Evolutionary conservation across 2,797 vertebrate species (phyloP).

Genomic region (Sebastes nivosus): DNA sequence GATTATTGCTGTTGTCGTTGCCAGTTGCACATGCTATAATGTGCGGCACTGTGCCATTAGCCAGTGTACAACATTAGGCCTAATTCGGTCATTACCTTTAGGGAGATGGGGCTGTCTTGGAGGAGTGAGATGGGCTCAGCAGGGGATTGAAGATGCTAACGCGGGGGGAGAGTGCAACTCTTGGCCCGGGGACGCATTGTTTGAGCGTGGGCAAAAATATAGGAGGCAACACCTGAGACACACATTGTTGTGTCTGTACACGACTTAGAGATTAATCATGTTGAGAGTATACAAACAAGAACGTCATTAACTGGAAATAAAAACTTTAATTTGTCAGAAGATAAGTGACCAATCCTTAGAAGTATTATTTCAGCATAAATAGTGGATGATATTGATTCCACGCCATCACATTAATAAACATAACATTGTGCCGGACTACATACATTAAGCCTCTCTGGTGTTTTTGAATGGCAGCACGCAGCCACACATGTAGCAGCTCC

Average conservation of each 20-base stretch:
- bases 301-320: neutral
- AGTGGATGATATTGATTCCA: conserved; percentile 32
- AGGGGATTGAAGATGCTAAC: conserved; percentile 78
- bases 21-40: conserved; percentile 86
- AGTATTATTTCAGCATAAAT: conserved; percentile 13
- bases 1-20: conserved; percentile 84
- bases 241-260: conserved; percentile 24
- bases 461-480: conserved; percentile 78
- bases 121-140: conserved; percentile 82
- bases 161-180: conserved; percentile 43
- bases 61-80: conserved; percentile 87
- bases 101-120: conserved; percentile 82
- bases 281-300: conserved; percentile 4
- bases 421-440: conserved; percentile 39
- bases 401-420: conserved; percentile 58
- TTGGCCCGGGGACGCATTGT: conserved; percentile 53
- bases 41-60: conserved; percentile 85
- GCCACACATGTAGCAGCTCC: conserved; percentile 83
- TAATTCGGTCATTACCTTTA: conserved; percentile 90
- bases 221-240: conserved; percentile 61
- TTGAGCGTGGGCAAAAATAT: conserved; percentile 49
- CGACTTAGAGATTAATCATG: conserved; percentile 15
- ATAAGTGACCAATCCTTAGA: neutral
- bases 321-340: neutral
- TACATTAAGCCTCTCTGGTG: conserved; percentile 63